Evolutionary conservation across 2,888 invertebrate genomes (phyloP).

Genomic region (Ceratothoa steindachneri): DNA sequence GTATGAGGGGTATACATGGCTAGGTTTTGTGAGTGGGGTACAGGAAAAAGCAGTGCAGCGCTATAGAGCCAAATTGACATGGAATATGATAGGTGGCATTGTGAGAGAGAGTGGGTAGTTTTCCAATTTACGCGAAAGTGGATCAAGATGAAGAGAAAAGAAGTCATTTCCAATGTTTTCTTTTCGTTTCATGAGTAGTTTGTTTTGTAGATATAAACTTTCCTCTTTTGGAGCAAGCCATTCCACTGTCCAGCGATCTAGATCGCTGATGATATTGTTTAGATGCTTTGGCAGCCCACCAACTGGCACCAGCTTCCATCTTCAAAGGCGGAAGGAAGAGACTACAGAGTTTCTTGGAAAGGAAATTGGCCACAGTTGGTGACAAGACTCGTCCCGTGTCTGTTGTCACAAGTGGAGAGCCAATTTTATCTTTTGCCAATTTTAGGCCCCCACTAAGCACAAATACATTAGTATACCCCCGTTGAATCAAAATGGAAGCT

Average conservation of each 20-base stretch:
- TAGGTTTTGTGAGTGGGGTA: too few species aligned
- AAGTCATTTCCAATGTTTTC: background rate
- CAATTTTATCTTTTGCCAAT: constrained; percentile 42
- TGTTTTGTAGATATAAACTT: background rate
- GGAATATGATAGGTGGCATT: too few species aligned
- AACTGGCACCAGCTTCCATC: background rate
- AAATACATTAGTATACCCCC: constrained; percentile 57
- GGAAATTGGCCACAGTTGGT: background rate
- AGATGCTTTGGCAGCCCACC: background rate
- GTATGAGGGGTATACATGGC: too few species aligned
- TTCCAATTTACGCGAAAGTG: too few species aligned
- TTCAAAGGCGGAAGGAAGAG: background rate
- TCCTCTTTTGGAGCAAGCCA: background rate
- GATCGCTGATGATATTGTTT: background rate
- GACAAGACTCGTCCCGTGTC: background rate
- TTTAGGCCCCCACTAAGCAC: constrained; percentile 56
- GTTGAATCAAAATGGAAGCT: constrained; percentile 55
- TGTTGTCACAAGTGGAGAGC: constrained; percentile 22
- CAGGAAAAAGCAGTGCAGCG: too few species aligned
- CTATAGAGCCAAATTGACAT: too few species aligned
- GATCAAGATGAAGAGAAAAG: too few species aligned
- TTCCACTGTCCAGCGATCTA: background rate
- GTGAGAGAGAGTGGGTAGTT: too few species aligned
- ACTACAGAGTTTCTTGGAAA: background rate
- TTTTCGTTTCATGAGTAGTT: background rate